These are phyloP conservation scores for Hyperoplus immaculatus DNA, from an alignment of 2,797 vertebrate species.

Conservation along the genomic window DNA sequence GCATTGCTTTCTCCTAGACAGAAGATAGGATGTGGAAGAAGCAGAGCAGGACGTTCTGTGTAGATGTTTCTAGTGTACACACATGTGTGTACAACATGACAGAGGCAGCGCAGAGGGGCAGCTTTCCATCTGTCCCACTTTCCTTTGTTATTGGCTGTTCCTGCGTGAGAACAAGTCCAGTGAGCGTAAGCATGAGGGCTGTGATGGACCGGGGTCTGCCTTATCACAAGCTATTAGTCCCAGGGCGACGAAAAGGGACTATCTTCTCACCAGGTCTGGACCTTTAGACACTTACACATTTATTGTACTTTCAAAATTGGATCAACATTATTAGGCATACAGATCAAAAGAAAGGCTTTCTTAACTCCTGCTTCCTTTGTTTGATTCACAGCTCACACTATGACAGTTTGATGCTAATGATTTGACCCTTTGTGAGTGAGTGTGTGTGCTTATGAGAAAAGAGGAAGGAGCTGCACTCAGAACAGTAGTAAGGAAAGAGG, in stretches of 20 bases:
- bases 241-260: conserved; percentile 18
- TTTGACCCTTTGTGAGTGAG: not conserved
- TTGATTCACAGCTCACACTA: not conserved
- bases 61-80: conserved; percentile 71
- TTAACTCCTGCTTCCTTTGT: not conserved
- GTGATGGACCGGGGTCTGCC: conserved; percentile 7
- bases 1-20: not conserved
- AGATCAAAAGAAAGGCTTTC: not conserved
- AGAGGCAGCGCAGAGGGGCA: conserved; percentile 30
- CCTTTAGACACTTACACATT: conserved; percentile 5
- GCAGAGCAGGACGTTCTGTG: conserved; percentile 35
- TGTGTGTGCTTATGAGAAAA: not conserved
- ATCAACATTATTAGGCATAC: not conserved
- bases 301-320: not conserved
- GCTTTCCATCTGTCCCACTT: conserved; percentile 18
- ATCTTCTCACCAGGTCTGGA: conserved; percentile 2
- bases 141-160: conserved; percentile 46
- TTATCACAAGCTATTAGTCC: conserved; percentile 32
- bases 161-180: conserved; percentile 38
- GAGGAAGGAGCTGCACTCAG: too few relatives aligned
- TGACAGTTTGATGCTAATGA: conserved; percentile 9
- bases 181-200: conserved; percentile 14
- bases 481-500: not conserved
- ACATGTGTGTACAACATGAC: conserved; percentile 51
- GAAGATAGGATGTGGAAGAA: conserved; percentile 11